A percentile compares a stretch with the other conserved stretches of the same genome.
Conservation (phyloP, 2,888 invertebrate species). For the Dusona sp. region DNA sequence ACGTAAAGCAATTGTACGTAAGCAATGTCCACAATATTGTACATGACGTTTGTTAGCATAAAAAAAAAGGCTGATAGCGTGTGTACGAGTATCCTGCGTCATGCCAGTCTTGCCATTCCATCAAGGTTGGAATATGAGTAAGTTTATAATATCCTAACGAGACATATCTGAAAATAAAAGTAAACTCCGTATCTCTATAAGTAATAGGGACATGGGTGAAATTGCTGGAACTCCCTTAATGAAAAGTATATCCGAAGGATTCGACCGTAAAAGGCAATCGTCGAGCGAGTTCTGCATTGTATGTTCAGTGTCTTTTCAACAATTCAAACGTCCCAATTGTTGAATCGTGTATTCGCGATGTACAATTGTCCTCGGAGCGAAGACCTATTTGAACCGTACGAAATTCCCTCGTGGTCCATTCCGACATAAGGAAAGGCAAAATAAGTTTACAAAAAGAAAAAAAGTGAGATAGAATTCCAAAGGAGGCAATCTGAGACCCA, state of each 20-base stretch:
- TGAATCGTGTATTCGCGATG: conserved; percentile 21
- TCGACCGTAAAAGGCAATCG: conserved; percentile 44
- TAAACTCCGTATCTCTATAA: neutral
- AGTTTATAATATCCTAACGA: neutral
- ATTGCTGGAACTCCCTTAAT: neutral
- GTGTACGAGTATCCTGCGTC: conserved; percentile 7
- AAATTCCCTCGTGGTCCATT: neutral
- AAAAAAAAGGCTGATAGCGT: conserved; percentile 1
- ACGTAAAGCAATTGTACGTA: neutral
- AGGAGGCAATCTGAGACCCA: conserved; percentile 29
- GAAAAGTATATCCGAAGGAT: conserved; percentile 7
- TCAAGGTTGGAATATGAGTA: neutral
- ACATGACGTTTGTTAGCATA: neutral
- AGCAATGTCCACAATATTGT: conserved; percentile 14
- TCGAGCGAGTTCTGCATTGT: conserved; percentile 7
- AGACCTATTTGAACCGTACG: conserved; percentile 8
- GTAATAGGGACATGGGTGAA: neutral
- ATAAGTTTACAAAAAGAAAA: neutral
- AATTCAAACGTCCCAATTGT: conserved; percentile 12
- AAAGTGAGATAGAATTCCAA: conserved; percentile 17
- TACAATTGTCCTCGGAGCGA: conserved; percentile 24
- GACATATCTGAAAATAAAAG: neutral
- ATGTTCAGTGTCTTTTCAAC: conserved; percentile 7
- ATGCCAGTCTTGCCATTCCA: conserved; percentile 28
- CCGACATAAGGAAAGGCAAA: neutral